Evolutionary conservation across 2,113 vertebrate species (phyloP), one percentile per base, ranked within the genome.

Genomic region (Paramormyrops kingsleyae): DNA sequence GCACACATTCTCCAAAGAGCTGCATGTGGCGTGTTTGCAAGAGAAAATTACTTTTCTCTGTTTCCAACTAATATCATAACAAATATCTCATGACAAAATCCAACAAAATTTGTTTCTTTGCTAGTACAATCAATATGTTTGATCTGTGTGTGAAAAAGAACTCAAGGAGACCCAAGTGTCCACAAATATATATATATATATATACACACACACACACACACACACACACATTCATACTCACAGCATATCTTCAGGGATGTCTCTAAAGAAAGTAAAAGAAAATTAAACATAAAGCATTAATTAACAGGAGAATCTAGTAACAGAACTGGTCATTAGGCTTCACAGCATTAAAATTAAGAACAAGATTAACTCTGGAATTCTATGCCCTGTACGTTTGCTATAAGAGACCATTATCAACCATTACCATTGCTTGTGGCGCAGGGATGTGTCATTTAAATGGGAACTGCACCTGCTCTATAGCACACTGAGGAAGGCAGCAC

Each of bases 171-270:
- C 47, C 47, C 47, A 49, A 47, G 46, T 47, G 46, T 47, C 9
- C 1, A 47, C 9, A 47, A 46, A 21, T 24, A 5, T 12, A 49
- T 13, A 49, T 13, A 49, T 50, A 50, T 13, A 50, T 50, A 50
- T 4, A 50, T 5, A 50, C 0, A 50, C 4, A 50, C 2, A 50
- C 2, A 13, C 0, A 52, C 3, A 15, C 13, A 52, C 50, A 52
- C 0, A 52, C 13, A 52, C 2, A 52, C 15, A 52, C 13, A 53
- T 4, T 77, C 91, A 83, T 89, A 95, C 97, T 98, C 96, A 99
- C 98, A 98, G 94, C 96, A 94, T 98, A 92, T 97, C 95, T 49
- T 96, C 95, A 39, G 97, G 97, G 90, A 97, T 96, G 27, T 99
- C 98, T 95, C 98, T 99, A 91, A 13, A 93, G 90, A 95, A 12